Evolutionary conservation across 2,797 vertebrate genomes (phyloP).

Genomic region (Ceryle rudis): DNA sequence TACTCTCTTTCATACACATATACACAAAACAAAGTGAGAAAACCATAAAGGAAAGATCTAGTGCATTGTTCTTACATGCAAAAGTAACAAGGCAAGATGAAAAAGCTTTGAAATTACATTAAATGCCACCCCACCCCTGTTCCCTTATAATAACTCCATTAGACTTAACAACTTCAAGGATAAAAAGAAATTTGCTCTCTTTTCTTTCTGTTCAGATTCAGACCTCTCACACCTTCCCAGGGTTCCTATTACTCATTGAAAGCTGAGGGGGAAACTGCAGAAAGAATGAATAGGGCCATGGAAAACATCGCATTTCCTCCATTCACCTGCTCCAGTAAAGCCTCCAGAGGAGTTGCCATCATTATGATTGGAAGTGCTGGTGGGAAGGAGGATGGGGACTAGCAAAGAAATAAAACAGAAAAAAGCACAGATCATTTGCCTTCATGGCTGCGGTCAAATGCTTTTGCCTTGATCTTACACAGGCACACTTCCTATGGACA

Average conservation of each 20-base stretch:
- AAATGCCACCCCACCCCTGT: not conserved
- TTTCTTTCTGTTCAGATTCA: conserved; percentile 52
- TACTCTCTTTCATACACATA: not conserved
- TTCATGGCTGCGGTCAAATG: not conserved
- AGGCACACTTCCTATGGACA: not conserved
- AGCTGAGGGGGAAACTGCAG: not conserved
- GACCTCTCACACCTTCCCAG: conserved; percentile 1
- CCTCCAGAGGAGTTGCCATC: not conserved
- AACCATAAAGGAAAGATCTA: not conserved
- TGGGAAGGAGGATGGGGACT: not conserved
- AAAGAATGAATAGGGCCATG: not conserved
- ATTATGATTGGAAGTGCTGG: not conserved
- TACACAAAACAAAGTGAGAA: not conserved
- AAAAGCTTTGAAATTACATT: conserved; percentile 39
- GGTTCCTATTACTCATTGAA: not conserved
- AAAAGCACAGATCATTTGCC: not conserved
- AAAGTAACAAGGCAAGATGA: conserved; percentile 12
- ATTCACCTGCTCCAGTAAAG: not conserved
- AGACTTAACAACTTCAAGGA: conserved; percentile 1
- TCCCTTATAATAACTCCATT: not conserved
- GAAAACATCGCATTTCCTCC: not conserved
- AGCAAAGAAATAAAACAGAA: not conserved
- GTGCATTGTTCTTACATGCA: not conserved
- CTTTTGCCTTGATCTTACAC: accelerated
- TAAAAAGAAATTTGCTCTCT: not conserved